A percentile compares a stretch with the other conserved stretches of the same genome.
These are phyloP conservation scores for Ellobium chinense DNA, from an alignment of 2,888 invertebrate species.

Conservation along the genomic window DNA sequence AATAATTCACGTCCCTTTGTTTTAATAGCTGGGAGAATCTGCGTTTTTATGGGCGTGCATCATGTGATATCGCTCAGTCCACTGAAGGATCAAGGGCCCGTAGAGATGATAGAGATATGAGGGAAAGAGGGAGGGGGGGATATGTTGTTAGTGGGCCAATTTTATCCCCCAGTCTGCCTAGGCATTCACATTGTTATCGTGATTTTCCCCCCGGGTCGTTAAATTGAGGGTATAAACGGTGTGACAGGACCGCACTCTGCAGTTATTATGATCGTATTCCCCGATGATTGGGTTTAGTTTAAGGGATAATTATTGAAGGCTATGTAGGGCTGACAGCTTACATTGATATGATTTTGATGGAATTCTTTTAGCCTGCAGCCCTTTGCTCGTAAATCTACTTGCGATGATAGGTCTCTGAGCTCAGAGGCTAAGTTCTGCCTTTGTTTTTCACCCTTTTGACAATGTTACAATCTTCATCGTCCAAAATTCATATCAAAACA, in stretches of 20 bases:
- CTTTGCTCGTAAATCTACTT: no score
- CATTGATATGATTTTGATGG: no score
- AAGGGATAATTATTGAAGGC: no score
- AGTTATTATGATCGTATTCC: no score
- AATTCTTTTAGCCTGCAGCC: no score
- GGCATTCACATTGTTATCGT: conserved; percentile 6
- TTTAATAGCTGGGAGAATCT: conserved; percentile 28
- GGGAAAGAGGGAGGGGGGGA: background rate
- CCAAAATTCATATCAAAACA: no score
- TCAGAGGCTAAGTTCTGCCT: no score
- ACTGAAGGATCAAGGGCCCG: background rate
- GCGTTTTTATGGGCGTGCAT: conserved; percentile 22
- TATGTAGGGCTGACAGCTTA: no score
- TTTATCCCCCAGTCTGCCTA: background rate
- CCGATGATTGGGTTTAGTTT: no score
- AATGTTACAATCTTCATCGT: no score
- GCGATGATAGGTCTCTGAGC: no score
- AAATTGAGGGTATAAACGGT: background rate
- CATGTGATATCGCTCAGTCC: conserved; percentile 11
- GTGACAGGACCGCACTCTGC: background rate
- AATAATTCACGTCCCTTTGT: conserved; percentile 26
- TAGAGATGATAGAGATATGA: background rate
- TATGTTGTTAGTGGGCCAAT: background rate
- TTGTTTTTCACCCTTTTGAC: no score
- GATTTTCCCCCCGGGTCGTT: background rate